Evolutionary conservation across 2,888 invertebrate genomes (phyloP).

Genomic region (Camptogramma bilineatum): DNA sequence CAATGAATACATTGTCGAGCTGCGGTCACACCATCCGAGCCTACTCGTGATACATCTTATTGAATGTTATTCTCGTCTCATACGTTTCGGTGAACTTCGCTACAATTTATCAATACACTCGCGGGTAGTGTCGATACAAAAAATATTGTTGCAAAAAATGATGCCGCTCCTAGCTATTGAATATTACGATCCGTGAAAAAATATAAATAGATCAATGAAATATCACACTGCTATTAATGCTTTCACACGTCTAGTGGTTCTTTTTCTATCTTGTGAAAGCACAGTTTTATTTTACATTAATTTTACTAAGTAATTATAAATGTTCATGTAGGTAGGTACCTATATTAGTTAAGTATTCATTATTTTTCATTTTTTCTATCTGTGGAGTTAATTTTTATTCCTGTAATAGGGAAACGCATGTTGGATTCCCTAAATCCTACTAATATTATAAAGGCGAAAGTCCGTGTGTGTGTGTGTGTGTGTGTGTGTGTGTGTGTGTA

Average conservation of each 20-base stretch:
- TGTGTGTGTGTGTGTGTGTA: no score
- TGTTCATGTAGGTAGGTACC: no score
- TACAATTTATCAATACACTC: constrained; percentile 61
- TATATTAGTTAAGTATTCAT: no score
- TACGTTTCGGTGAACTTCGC: constrained; percentile 77
- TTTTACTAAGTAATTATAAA: no score
- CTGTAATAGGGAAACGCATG: no score
- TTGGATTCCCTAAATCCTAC: no score
- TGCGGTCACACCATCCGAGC: constrained; percentile 70
- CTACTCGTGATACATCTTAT: constrained; percentile 76
- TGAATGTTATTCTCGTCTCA: constrained; percentile 70
- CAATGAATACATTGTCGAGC: constrained; percentile 73
- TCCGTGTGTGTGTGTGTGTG: no score
- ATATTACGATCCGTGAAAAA: constrained; percentile 19
- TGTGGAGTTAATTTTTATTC: no score
- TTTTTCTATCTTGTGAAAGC: background rate
- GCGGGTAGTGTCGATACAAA: constrained; percentile 53
- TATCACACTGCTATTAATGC: constrained; percentile 10
- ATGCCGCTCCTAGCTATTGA: constrained; percentile 29
- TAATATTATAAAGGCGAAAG: no score
- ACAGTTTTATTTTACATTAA: no score
- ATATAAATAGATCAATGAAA: constrained; percentile 21
- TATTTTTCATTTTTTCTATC: no score
- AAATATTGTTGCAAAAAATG: constrained; percentile 47
- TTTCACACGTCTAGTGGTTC: background rate